Base-by-base conservation (phyloP, 2,113 vertebrate species). In the Pelobates fuscus region DNA sequence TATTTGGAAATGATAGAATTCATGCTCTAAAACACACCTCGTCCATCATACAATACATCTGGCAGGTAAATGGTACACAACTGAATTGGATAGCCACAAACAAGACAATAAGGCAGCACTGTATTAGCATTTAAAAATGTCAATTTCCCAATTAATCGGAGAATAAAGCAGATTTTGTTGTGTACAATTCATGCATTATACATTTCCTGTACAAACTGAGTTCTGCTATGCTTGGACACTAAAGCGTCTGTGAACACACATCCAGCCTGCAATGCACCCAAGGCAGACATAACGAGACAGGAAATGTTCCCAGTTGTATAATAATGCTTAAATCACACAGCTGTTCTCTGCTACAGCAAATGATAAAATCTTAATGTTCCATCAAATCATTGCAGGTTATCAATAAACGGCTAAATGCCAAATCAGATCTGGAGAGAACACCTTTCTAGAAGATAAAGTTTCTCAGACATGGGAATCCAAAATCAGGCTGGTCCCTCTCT, bases 291-390 rank as follows among this genome's bases (percentile, higher is more conserved):
- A 29, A 76, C 29, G 37, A 68, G 3, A 43, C 73, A 43, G 37
- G 21, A 67, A 60, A 24, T 23, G 41, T 54, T 77, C 73, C 65
- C 73, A 18, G 64, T 27, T 68, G 65, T 49, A 41, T 68, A 59
- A 76, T 76, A 77, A 77, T 55, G 26, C 55, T 77, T 77, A 68
- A 77, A 77, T 77, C 65, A 67, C 73, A 52, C 71, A 74, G 71
- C 61, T 74, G 71, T 65, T 74, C 62, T 65, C 61, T 60, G 20
- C 64, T 76, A 24, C 41, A 32, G 64, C 49, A 59, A 61, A 67
- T 76, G 65, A 76, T 67, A 76, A 76, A 76, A 76, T 76, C 72
- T 67, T 76, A 67, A 76, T 68, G 73, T 32, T 61, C 73, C 73
- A 68, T 68, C 44, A 61, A 66, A 67, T 67, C 52, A 76, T 60